Evolutionary conservation across 2,797 vertebrate genomes (phyloP), one percentile per base, ranked within the genome.

Genomic region (Tapirus indicus): DNA sequence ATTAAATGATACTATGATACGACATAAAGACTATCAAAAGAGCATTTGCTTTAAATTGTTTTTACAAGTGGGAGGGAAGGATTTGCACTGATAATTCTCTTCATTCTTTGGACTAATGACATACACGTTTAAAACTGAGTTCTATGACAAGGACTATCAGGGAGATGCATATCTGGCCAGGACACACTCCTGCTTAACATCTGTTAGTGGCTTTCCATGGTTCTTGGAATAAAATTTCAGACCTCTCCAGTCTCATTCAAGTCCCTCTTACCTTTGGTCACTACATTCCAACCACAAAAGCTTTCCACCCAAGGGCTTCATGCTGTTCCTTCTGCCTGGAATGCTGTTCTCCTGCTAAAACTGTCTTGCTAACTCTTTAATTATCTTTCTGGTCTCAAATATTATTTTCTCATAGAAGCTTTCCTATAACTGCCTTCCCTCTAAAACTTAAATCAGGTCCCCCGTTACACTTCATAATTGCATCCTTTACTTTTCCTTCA

Each of bases 401-500:
- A 84, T 64, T 54, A n/a, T 77, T 96, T 97, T 92, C 93, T 96
- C 66, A 56, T 29, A 21, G 58, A 88, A 96, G 83, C 71, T 72
- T 97, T 95, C n/a, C 60, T 96, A 1, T 78, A 69, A 60, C 64
- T 83, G 23, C 66, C 82, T 94, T 92, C 66, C 82, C 52, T 95
- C 49, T 79, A 56, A 96, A 88, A 74, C 68, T 58, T 93, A 91
- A 95, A 77, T 91, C 91, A 83, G 54, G 25, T 71, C 62, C 64
- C 88, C 23, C 21, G 0, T 94, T 96, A 93, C 18, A 49, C 74
- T 91, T 95, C 47, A 88, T 95, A 91, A 96, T 91, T 91, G n/a
- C 52, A 74, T 91, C 80, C 78, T 96, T 96, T 80, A 86, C 88
- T 94, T 97, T 89, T 75, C 88, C 85, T 97, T 94, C 86, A 87